phyloP scores from a whole-genome alignment of 1,140 invertebrate genomes.

The Dolichoris vasculosae region DNA sequence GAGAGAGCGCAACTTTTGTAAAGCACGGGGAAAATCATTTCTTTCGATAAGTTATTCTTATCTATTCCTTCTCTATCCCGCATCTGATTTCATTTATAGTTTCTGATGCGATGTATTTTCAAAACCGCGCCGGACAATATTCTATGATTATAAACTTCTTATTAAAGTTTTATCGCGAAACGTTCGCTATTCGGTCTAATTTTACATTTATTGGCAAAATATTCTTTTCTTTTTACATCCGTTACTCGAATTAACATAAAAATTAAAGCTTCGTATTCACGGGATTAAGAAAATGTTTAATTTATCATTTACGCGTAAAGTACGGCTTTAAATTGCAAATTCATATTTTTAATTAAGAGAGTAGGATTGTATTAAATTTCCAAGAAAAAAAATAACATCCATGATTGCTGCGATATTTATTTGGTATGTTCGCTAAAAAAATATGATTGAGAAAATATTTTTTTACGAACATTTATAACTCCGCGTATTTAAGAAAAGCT shows the following conservation, averaged over 20 bases:
- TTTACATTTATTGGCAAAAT: constrained; percentile 8
- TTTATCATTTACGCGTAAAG: constrained; percentile 25
- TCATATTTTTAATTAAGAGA: constrained; percentile 25
- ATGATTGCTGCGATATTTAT: background rate
- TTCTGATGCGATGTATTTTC: background rate
- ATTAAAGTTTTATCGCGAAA: background rate
- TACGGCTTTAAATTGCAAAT: constrained; percentile 28
- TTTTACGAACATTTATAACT: background rate
- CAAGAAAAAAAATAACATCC: background rate
- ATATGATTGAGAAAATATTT: background rate
- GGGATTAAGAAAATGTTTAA: constrained; percentile 34
- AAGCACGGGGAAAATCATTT: background rate
- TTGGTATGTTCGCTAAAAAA: background rate
- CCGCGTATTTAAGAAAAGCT: background rate
- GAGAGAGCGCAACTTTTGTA: background rate
- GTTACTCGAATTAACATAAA: constrained; percentile 25
- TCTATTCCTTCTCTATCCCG: no score
- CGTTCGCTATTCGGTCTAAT: background rate
- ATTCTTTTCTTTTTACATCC: constrained; percentile 3
- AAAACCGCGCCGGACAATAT: background rate
- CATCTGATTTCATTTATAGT: background rate
- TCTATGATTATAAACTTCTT: background rate
- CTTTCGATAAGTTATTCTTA: background rate
- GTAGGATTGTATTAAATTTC: background rate
- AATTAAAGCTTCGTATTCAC: constrained; percentile 1